Conservation (phyloP, 35 echinoderm and acorn worm species). For the Lytechinus variegatus region DNA sequence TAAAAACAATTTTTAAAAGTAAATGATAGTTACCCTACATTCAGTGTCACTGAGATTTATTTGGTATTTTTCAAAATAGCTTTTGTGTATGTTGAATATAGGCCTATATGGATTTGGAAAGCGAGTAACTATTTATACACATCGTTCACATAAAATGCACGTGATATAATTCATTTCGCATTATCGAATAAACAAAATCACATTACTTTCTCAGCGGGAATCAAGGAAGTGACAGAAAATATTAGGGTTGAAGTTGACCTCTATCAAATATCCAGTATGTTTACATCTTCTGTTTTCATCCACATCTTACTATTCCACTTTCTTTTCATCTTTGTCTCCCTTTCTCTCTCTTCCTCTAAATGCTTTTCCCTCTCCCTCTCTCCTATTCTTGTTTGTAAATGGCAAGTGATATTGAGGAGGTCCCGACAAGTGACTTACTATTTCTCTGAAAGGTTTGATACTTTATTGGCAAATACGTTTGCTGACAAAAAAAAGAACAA, state of each 20-base stretch:
- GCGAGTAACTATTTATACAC: no score
- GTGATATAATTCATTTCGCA: background rate
- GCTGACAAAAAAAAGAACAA: conserved; percentile 43
- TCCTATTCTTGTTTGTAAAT: background rate
- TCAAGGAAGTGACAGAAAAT: background rate
- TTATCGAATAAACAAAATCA: background rate
- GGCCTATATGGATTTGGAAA: no score
- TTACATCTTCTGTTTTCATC: background rate
- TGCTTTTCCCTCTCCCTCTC: background rate
- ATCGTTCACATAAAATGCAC: background rate
- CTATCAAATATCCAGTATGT: background rate
- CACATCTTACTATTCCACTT: no score
- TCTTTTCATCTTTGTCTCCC: background rate
- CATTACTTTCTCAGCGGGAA: background rate
- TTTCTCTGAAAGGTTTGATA: conserved; percentile 57
- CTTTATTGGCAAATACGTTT: conserved; percentile 59
- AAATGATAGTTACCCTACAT: no score
- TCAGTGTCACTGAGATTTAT: no score
- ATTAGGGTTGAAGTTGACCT: background rate
- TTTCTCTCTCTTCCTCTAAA: background rate
- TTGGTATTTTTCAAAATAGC: no score
- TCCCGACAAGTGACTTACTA: background rate
- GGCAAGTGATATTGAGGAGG: background rate
- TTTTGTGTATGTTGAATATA: no score
- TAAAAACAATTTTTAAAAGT: no score